phyloP scores from a whole-genome alignment of 2,797 vertebrate species.

The Chaunax sp. region DNA sequence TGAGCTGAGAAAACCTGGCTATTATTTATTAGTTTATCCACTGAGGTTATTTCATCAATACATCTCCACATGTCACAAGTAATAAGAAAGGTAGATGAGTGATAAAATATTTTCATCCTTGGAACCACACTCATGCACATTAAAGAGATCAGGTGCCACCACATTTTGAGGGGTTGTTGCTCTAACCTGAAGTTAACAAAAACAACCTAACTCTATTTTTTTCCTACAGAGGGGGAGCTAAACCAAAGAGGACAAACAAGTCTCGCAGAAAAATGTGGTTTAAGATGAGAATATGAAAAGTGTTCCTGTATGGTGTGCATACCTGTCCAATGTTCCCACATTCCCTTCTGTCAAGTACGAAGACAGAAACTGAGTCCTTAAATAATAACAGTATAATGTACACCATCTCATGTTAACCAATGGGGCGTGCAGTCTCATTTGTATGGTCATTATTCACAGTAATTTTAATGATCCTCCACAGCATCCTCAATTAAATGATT shows the following conservation, averaged over 20 bases:
- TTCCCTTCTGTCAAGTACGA: conserved; percentile 2
- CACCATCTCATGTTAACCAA: conserved; percentile 13
- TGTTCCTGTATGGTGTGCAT: not conserved
- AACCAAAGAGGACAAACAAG: too few relatives aligned
- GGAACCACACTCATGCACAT: conserved; percentile 21
- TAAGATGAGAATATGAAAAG: not conserved
- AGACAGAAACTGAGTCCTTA: conserved; percentile 13
- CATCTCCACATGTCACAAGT: conserved; percentile 42
- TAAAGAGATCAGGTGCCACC: conserved; percentile 3
- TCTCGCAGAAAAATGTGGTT: not conserved
- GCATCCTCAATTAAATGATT: conserved; percentile 45
- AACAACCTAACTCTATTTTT: too few relatives aligned
- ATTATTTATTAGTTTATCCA: conserved; percentile 76
- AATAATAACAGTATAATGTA: conserved; percentile 10
- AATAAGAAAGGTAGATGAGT: conserved; percentile 35
- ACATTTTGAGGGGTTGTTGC: not conserved
- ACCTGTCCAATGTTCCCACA: not conserved
- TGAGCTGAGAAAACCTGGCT: conserved; percentile 72
- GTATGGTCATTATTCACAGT: conserved; percentile 48
- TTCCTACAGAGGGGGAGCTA: too few relatives aligned
- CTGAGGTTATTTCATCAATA: conserved; percentile 63
- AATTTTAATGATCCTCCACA: conserved; percentile 41
- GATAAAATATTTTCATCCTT: conserved; percentile 46
- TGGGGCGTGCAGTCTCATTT: conserved; percentile 35
- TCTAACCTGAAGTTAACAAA: not conserved